Evolutionary conservation across 2,797 vertebrate species (phyloP), one percentile per base, ranked within the genome.

Genomic region (Danio choprae): DNA sequence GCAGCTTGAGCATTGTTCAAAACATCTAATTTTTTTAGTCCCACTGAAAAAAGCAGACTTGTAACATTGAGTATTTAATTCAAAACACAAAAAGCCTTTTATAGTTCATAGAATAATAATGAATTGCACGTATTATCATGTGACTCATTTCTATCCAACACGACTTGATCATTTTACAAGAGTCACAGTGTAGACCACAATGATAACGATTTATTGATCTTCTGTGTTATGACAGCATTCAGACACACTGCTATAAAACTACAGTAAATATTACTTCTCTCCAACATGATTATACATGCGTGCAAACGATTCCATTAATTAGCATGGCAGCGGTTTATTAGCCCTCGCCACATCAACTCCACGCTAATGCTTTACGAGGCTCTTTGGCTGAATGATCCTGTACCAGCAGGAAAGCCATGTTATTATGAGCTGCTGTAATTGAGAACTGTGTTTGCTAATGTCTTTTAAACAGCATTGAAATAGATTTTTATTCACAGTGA

Each of bases 271-370:
- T 90, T 89, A 83, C 72, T 4, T 56, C 70, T 65, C 6, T 79
- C 68, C 48, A 77, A 79, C 67, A 36, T 79, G 72, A 83, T 84
- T 81, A 80, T 82, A 58, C 64, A 29, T 71, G 62, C 40, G 76
- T 82, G 81, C 80, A 87, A 84, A 84, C 29, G 10, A 16, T 74
- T 82, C 72, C 84, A 77, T 89, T 87, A 87, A 90, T 91, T 89
- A 87, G 82, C 74, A 59, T 70, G 82, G 83, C 81, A 83, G 40
- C 16, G 16, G 77, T 87, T 84, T 74, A 81, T 87, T 87, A 86
- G 79, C 56, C 77, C 46, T 51, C 40, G 2, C 81, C 58, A 83
- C 86, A 84, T 86, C 82, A 84, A 40, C 74, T 74, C 80, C 22
- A 74, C 67, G 76, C 74, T 84, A 77, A 89, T 87, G 80, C 77